Conservation (phyloP, 2,888 invertebrate genomes). For the Orthosia gothica region DNA sequence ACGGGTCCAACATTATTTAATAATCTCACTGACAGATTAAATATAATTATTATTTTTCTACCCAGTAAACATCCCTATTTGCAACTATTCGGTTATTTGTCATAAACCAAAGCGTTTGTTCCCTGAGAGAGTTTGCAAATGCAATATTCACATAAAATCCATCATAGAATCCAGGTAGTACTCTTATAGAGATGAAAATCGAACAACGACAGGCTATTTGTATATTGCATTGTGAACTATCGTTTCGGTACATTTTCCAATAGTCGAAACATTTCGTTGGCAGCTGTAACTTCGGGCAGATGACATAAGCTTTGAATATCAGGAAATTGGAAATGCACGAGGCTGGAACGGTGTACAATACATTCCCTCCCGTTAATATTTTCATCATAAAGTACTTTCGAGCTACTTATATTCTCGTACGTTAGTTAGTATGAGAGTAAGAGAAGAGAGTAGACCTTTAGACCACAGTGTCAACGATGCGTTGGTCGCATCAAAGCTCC, state of each 20-base stretch:
- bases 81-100: too few species aligned
- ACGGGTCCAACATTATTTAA: too few species aligned
- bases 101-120: too few species aligned
- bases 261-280: constrained; percentile 11
- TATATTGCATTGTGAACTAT: constrained; percentile 3
- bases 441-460: too few species aligned
- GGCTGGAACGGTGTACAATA: background rate
- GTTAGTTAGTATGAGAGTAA: background rate
- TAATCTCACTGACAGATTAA: too few species aligned
- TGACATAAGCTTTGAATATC: constrained; percentile 24
- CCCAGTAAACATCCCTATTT: too few species aligned
- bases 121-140: background rate
- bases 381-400: background rate
- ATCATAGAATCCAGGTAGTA: background rate
- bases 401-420: background rate
- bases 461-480: too few species aligned
- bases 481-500: too few species aligned
- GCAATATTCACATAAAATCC: background rate
- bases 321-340: constrained; percentile 12
- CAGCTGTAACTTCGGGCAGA: constrained; percentile 13
- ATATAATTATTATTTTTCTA: too few species aligned
- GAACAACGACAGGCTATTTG: background rate
- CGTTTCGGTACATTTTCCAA: constrained; percentile 1
- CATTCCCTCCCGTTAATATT: background rate
- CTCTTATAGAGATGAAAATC: constrained; percentile 37